Conservation (phyloP, 2,113 vertebrate species). For the Garra rufa region DNA sequence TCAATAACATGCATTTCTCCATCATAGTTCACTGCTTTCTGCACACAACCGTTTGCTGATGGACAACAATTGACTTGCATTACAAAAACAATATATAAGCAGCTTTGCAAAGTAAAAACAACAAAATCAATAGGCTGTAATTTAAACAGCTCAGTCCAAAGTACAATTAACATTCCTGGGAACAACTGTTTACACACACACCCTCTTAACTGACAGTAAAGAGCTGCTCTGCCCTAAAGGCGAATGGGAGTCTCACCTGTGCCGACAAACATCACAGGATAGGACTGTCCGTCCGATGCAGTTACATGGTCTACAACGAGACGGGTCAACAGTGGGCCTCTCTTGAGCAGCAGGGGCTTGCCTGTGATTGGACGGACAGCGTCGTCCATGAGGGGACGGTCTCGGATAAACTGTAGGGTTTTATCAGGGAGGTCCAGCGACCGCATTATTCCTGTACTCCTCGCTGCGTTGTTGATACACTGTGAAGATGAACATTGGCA, state of each 20-base stretch:
- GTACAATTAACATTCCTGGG: conserved; percentile 24
- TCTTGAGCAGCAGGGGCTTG: conserved; percentile 70
- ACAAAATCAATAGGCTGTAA: not conserved
- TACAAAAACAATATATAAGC: not conserved
- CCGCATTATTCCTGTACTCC: conserved; percentile 64
- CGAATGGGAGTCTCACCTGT: conserved; percentile 71
- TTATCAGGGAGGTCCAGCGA: conserved; percentile 77
- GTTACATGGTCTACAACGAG: conserved; percentile 72
- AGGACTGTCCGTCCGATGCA: conserved; percentile 66
- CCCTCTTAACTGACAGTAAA: conserved; percentile 3
- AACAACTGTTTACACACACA: conserved; percentile 27
- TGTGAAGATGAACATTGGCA: conserved; percentile 43
- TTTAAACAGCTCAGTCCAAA: conserved; percentile 4
- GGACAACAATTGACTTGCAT: not conserved
- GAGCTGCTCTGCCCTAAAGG: not conserved
- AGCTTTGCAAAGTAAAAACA: not conserved
- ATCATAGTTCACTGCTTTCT: conserved; percentile 78
- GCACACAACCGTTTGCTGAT: conserved; percentile 79
- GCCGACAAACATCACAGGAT: conserved; percentile 79
- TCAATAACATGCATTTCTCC: conserved; percentile 80
- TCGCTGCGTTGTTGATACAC: conserved; percentile 70
- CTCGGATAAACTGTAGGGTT: conserved; percentile 78
- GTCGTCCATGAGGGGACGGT: conserved; percentile 77
- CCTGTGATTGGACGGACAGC: conserved; percentile 68
- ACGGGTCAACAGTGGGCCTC: conserved; percentile 71